These are phyloP conservation scores for Anastrepha ludens DNA, from an alignment of 1,140 invertebrate species.

Conservation along the genomic window DNA sequence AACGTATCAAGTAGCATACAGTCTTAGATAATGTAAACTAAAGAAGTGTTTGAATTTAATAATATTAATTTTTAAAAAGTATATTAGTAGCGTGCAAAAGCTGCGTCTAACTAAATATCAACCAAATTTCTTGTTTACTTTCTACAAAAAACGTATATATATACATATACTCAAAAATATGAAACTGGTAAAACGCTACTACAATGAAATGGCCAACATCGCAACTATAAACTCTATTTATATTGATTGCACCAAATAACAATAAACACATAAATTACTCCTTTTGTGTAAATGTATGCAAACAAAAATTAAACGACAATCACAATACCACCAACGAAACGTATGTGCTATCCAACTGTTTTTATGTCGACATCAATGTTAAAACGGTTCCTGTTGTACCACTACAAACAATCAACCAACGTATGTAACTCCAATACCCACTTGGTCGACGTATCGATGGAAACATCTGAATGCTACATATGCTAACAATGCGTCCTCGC, in stretches of 20 bases:
- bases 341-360: conserved; percentile 4
- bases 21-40: not conserved
- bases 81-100: not conserved
- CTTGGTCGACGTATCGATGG: conserved; percentile 19
- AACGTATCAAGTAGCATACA: no score
- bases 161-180: conserved; percentile 15
- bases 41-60: conserved; percentile 5
- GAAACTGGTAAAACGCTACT: conserved; percentile 1
- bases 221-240: conserved; percentile 9
- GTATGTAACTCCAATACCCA: not conserved
- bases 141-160: conserved; percentile 2
- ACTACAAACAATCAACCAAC: not conserved
- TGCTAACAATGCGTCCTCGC: conserved; percentile 3
- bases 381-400: conserved; percentile 15
- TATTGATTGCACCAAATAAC: not conserved
- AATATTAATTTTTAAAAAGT: not conserved
- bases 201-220: not conserved
- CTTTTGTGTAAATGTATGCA: conserved; percentile 16
- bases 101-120: not conserved
- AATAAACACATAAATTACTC: conserved; percentile 5
- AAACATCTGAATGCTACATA: not conserved
- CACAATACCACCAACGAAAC: not conserved
- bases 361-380: conserved; percentile 36
- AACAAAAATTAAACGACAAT: not conserved
- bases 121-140: conserved; percentile 8